Base-by-base conservation (phyloP, 2,888 invertebrate species). In the Branchinecta sandiegonensis region DNA sequence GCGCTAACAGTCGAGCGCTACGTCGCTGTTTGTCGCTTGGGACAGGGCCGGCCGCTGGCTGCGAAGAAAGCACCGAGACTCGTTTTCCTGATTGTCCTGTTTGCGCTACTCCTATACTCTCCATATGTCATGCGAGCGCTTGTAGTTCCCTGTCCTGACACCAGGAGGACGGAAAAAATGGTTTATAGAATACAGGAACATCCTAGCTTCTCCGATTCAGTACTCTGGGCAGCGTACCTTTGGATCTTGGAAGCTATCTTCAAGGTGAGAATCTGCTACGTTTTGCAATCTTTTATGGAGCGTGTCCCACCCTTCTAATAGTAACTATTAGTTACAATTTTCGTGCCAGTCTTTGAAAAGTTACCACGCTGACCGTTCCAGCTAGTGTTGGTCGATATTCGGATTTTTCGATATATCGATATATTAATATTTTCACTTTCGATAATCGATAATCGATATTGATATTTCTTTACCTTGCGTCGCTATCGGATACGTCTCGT, bases 1-100 rank as follows among this genome's bases (percentile, higher is more conserved):
- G 86, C 86, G 11, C 80, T 88, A 73, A 88, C 88, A 17, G 81
- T 87, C 70, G 88, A 88, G 75, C 81, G 88, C 64, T 88, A 86
- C 77, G 83, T 87, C 48, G 86, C 87, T 70, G 86, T 88, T 8
- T 87, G 87, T 74, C 86, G 85, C 78, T 87, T 87, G 5, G 84
- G 86, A 7, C 83, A 84, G 73, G 82, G 84, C 14, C 79, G 85
- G 65, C 50, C 67, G 5, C 65, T 68, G 17, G 85, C 86, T 7
- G 81, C 85, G 65, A 81, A 85, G 76, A 85, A 86, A 50, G 82
- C 84, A 7, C 84, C 85, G 14, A 72, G 74, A 46, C 74, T 76
- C 48, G 82, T 84, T 73, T 85, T 87, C 65, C 78, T 85, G 69
- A 85, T 86, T 71, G 84, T 86, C 13, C 74, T 86, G 69, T 78